These are phyloP conservation scores for Oedothorax gibbosus DNA, from an alignment of 1,140 invertebrate genomes.

Conservation along the genomic window DNA sequence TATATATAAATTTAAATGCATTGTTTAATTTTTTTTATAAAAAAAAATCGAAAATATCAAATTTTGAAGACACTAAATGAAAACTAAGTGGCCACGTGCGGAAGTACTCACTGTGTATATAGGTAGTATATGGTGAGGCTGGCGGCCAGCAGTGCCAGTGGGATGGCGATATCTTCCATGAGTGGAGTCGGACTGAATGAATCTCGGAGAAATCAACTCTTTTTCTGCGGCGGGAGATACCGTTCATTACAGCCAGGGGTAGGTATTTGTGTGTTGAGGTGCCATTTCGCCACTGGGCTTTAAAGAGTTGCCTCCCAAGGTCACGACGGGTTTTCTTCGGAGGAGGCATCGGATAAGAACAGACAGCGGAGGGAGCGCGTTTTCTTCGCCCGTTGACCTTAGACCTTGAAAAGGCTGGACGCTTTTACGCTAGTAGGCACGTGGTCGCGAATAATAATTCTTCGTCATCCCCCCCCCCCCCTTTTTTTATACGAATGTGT, in stretches of 20 bases:
- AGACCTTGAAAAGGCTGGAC: conserved; percentile 34
- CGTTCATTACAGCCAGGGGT: conserved; percentile 26
- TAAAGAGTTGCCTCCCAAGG: conserved; percentile 8
- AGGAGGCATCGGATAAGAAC: conserved; percentile 22
- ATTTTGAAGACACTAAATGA: too few species aligned
- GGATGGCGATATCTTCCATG: neutral
- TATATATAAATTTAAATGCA: too few species aligned
- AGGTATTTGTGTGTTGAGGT: conserved; percentile 24
- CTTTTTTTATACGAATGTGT: conserved; percentile 14
- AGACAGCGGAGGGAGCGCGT: conserved; percentile 20
- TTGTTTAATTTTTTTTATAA: too few species aligned
- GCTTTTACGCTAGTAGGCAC: conserved; percentile 23
- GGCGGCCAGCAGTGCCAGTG: neutral
- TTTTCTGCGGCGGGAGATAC: conserved; percentile 20
- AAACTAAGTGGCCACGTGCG: too few species aligned
- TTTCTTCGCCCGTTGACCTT: conserved; percentile 33
- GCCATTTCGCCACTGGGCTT: conserved; percentile 18
- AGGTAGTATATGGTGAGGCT: too few species aligned
- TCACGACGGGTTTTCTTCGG: conserved; percentile 23
- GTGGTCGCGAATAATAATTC: conserved; percentile 24
- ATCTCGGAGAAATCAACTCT: conserved; percentile 5
- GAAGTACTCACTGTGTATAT: too few species aligned
- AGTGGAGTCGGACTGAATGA: neutral
- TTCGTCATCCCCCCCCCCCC: neutral
- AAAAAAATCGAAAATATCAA: too few species aligned